phyloP scores from a whole-genome alignment of 2,797 vertebrate genomes.

The Scyliorhinus canicula region DNA sequence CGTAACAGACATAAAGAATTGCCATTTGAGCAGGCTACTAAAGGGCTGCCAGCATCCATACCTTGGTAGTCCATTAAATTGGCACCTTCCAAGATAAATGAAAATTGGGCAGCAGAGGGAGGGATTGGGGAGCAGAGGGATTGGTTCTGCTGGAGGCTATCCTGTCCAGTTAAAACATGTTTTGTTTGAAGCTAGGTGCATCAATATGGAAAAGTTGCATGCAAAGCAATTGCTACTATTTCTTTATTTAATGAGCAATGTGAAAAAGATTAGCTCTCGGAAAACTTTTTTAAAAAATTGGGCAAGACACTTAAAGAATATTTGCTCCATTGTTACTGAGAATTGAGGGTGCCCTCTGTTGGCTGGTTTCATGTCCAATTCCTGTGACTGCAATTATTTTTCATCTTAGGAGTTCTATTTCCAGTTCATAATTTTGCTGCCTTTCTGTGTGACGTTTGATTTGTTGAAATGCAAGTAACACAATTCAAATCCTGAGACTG shows the following conservation, averaged over 20 bases:
- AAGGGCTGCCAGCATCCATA: background rate
- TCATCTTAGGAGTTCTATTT: background rate
- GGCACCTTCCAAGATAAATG: background rate
- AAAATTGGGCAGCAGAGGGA: background rate
- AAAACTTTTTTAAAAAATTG: background rate
- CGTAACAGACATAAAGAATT: background rate
- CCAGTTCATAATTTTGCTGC: background rate
- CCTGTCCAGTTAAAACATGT: background rate
- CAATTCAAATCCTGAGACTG: background rate
- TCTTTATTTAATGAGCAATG: background rate
- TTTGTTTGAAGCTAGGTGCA: background rate
- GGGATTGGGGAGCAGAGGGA: too few relatives aligned
- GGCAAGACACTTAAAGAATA: background rate
- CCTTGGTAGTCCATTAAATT: background rate
- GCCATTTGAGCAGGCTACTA: background rate
- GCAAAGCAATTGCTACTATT: background rate
- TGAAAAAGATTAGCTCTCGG: background rate
- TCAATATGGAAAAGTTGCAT: background rate
- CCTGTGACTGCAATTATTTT: background rate
- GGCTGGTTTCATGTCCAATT: background rate
- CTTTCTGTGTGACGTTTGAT: background rate
- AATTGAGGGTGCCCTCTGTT: constrained; percentile 19
- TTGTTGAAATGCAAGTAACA: background rate
- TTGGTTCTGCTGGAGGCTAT: too few relatives aligned
- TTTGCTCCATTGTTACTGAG: background rate